Base-by-base conservation (phyloP, 2,888 invertebrate genomes). In the Ctena decussata region DNA sequence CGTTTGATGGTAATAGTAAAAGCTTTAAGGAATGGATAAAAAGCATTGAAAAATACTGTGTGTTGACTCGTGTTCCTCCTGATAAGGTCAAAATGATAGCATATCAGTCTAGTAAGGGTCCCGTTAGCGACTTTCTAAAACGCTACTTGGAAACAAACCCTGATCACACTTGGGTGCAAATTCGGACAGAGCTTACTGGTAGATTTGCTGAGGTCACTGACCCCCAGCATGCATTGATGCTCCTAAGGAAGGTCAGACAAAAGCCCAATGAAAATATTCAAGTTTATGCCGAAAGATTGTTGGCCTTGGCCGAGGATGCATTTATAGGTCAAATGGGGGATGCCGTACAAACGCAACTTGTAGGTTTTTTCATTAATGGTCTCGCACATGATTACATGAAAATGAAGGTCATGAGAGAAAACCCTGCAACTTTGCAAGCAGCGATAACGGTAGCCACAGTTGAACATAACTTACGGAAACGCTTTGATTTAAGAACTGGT, bases 151-250 rank as follows among this genome's bases (percentile, higher is more conserved):
- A 57, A 41, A 30, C 65, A 32, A 46, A 78, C 44, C 27, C 49
- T 1, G 21, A 35, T 6, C 18, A n/a, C n/a, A n/a, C n/a, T n/a
- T n/a, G n/a, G n/a, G n/a, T n/a, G n/a, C n/a, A n/a, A n/a, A n/a
- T n/a, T n/a, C n/a, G n/a, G n/a, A n/a, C n/a, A n/a, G n/a, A n/a
- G n/a, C n/a, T n/a, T n/a, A n/a, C n/a, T n/a, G 11, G 27, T 44
- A 53, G 80, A 11, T 85, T 87, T 69, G 82, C 46, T 18, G 82
- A 82, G n/a, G 71, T 87, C n/a, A 60, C 72, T 8, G 84, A 87
- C 60, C 65, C 39, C 18, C 82, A 84, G 24, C 75, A 80, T 60
- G 82, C 84, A 32, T n/a, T 87, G 0, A 74, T 81, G 15, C 53
- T 80, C 11, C 46, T 84, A 8, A 57, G 84, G 35, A 80, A 82